Evolutionary conservation across 1,140 invertebrate species (phyloP).

Genomic region (Anastatus disparis): DNA sequence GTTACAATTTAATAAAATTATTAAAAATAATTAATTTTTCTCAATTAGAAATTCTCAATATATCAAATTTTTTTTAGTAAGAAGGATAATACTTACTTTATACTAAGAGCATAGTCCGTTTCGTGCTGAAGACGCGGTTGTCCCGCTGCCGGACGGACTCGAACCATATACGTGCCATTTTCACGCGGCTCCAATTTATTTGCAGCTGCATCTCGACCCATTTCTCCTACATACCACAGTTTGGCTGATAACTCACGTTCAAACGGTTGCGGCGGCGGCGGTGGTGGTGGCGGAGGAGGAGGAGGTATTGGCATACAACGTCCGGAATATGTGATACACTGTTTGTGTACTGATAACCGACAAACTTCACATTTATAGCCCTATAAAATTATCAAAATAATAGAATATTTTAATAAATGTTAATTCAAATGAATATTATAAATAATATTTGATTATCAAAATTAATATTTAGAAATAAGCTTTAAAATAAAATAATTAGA

Average conservation of each 20-base stretch:
- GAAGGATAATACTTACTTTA: constrained; percentile 77
- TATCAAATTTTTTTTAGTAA: neutral
- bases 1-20: no score
- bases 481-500: no score
- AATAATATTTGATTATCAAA: no score
- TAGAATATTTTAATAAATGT: no score
- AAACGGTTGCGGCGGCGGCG: constrained; percentile 67
- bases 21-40: neutral
- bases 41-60: constrained; percentile 20
- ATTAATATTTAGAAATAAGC: no score
- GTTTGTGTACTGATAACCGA: constrained; percentile 78
- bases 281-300: constrained; percentile 67
- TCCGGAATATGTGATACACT: constrained; percentile 79
- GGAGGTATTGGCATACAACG: constrained; percentile 73
- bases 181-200: constrained; percentile 79
- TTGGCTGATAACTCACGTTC: constrained; percentile 70
- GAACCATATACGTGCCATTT: constrained; percentile 89
- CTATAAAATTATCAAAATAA: no score
- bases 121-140: constrained; percentile 68
- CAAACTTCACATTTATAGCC: constrained; percentile 84
- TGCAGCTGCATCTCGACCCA: constrained; percentile 86
- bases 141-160: constrained; percentile 77
- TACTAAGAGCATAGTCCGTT: constrained; percentile 86
- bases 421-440: no score
- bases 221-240: constrained; percentile 86